Evolutionary conservation across 2,888 invertebrate genomes (phyloP).

Genomic region (Boloria euphrosyne): DNA sequence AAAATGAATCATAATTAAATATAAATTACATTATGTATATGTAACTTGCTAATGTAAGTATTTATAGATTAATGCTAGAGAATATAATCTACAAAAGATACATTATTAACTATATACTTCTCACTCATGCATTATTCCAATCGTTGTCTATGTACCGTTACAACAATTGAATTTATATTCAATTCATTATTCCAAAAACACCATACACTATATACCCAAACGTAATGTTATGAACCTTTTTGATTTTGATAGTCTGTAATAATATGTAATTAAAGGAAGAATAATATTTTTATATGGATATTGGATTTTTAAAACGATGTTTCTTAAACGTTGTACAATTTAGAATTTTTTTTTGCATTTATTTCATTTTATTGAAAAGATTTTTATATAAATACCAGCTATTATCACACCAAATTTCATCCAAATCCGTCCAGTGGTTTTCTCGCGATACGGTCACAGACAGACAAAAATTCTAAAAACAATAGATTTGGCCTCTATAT

Average conservation of each 20-base stretch:
- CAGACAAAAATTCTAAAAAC: no score
- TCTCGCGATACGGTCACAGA: no score
- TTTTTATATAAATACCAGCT: no score
- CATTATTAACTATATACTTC: not conserved
- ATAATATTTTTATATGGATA: no score
- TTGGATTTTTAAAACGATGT: no score
- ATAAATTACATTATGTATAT: not conserved
- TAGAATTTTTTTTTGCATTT: no score
- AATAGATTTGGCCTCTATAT: no score
- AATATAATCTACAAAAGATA: not conserved
- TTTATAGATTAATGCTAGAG: slow-evolving; percentile 7
- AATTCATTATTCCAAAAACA: not conserved
- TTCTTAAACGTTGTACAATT: no score
- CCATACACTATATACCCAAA: not conserved
- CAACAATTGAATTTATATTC: slow-evolving; percentile 1
- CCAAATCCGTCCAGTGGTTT: no score
- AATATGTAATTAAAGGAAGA: no score
- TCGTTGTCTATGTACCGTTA: not conserved
- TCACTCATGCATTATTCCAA: slow-evolving; percentile 8
- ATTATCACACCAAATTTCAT: no score
- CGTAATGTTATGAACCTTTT: not conserved
- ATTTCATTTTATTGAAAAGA: no score
- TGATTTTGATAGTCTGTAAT: not conserved
- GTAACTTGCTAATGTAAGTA: not conserved
- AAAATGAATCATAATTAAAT: slow-evolving; percentile 1